Percentiles rank a stretch among this genome's conserved stretches.
phyloP scores from a whole-genome alignment of 64 coral and sea anemone species.

The Astreopora myriophthalma region DNA sequence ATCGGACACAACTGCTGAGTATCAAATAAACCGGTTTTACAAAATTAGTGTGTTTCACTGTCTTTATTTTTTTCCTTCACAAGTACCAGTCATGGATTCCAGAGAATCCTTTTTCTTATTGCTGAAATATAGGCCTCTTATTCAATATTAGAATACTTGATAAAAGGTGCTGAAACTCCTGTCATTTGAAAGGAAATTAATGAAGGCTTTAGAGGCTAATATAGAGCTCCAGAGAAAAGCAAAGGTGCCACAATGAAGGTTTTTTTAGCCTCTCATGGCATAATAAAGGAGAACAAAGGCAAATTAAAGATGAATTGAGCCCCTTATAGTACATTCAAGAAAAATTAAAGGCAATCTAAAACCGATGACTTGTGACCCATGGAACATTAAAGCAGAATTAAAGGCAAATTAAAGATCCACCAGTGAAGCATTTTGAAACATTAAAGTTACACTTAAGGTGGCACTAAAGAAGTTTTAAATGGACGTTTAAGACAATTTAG shows the following conservation, averaged over 20 bases:
- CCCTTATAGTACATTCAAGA: background rate
- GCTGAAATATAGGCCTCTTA: background rate
- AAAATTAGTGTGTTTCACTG: no score
- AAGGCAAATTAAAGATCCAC: background rate
- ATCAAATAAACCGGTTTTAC: no score
- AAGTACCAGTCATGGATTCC: no score
- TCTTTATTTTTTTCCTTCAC: no score
- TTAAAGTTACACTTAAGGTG: background rate
- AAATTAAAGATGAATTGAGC: background rate
- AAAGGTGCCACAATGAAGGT: background rate
- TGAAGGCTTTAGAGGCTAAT: background rate
- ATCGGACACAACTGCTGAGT: no score
- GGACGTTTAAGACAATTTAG: background rate
- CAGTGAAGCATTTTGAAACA: background rate
- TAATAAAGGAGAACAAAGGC: background rate
- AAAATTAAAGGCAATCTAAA: background rate
- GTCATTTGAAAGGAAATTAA: background rate
- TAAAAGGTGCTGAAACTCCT: background rate
- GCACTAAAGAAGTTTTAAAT: background rate
- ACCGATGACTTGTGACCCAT: background rate
- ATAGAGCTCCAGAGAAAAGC: background rate
- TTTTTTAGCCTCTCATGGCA: background rate
- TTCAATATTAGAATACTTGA: background rate
- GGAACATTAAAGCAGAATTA: background rate
- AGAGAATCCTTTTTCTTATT: no score